A percentile compares a stretch with the other conserved stretches of the same genome.
Conservation (phyloP, 1,140 invertebrate genomes). For the Lordiphosa clarofinis region DNA sequence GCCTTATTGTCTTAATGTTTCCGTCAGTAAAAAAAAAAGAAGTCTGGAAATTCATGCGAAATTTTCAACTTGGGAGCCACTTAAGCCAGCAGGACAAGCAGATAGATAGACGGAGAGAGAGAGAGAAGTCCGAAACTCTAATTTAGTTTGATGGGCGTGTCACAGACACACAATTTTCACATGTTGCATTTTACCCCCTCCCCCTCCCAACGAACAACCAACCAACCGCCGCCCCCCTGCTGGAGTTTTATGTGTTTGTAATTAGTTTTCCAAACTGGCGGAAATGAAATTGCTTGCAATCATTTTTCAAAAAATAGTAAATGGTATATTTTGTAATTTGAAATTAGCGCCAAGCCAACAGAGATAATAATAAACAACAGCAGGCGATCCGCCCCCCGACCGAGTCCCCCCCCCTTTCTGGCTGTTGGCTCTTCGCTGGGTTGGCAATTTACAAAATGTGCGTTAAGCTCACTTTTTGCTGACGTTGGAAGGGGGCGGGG, state of each 20-base stretch:
- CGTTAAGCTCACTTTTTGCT: constrained; percentile 52
- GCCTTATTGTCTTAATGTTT: constrained; percentile 44
- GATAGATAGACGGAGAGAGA: too few relatives aligned
- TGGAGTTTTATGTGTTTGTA: constrained; percentile 73
- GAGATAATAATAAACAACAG: constrained; percentile 74
- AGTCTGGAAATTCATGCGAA: constrained; percentile 60
- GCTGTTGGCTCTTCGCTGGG: too few relatives aligned
- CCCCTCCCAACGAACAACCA: neutral
- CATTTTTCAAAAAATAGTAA: constrained; percentile 75
- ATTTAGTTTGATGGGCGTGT: constrained; percentile 75
- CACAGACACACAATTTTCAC: constrained; percentile 57
- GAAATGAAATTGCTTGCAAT: constrained; percentile 77
- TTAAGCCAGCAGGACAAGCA: constrained; percentile 7
- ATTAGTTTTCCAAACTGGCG: constrained; percentile 66
- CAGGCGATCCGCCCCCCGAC: constrained; percentile 19
- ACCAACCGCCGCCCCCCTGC: constrained; percentile 27
- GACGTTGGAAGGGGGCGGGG: neutral
- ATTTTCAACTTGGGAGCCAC: constrained; percentile 35
- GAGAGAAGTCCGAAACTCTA: constrained; percentile 28
- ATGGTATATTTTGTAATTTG: constrained; percentile 73
- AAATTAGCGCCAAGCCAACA: constrained; percentile 54
- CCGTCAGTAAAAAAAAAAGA: neutral
- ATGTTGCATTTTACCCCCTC: constrained; percentile 50
- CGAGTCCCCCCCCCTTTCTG: too few relatives aligned
- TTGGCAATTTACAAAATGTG: constrained; percentile 66